Percentiles rank a stretch among this genome's conserved stretches.
Conservation (phyloP, 2,113 vertebrate species). For the Crypturellus undulatus region DNA sequence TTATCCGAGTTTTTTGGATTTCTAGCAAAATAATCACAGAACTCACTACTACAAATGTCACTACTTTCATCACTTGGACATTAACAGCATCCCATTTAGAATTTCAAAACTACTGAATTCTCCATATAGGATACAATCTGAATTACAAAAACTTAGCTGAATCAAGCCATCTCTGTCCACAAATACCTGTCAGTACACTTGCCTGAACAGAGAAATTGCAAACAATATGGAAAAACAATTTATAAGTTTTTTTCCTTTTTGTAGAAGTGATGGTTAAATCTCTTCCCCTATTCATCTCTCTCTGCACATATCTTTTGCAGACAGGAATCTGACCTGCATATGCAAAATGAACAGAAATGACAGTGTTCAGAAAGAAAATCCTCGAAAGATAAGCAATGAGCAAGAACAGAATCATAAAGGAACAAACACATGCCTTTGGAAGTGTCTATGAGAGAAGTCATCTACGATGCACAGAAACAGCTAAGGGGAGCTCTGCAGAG, state of each 20-base stretch:
- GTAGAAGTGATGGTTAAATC: not conserved
- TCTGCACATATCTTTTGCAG: not conserved
- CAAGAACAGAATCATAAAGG: not conserved
- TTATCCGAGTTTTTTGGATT: not conserved
- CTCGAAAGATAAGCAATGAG: not conserved
- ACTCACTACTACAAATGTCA: not conserved
- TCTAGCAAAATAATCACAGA: not conserved
- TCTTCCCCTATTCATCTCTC: not conserved
- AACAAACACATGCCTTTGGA: not conserved
- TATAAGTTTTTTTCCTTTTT: not conserved
- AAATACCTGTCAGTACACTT: not conserved
- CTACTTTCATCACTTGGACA: not conserved
- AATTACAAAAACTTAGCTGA: not conserved
- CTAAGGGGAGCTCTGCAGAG: not conserved
- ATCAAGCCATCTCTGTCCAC: not conserved
- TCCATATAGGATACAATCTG: not conserved
- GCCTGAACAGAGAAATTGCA: not conserved
- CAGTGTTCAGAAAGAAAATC: not conserved
- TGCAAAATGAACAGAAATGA: not conserved
- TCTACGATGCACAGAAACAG: not conserved
- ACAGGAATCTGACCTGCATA: fast-evolving
- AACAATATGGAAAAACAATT: not conserved
- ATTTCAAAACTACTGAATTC: not conserved
- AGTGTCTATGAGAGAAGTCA: not conserved
- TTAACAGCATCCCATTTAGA: not conserved